Percentiles rank a stretch among this genome's conserved stretches.
Conservation (phyloP, 1,140 invertebrate genomes). For the Polypedilum vanderplanki region DNA sequence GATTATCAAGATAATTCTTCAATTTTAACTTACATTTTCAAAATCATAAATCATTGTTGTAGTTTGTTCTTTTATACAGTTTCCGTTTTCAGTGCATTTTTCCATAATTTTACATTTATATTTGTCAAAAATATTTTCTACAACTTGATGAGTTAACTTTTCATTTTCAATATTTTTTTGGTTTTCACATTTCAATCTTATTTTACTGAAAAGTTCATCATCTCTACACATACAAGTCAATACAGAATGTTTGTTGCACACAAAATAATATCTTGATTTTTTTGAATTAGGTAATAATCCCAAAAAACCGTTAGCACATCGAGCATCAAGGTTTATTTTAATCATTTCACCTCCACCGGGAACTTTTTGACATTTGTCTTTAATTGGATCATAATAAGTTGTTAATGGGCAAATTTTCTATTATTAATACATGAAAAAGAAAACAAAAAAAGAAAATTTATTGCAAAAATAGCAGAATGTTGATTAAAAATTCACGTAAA, state of each 20-base stretch:
- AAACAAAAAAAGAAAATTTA: background rate
- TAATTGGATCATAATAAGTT: constrained; percentile 21
- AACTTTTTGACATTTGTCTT: background rate
- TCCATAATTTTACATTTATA: background rate
- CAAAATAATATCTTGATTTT: background rate
- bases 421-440: constrained; percentile 38
- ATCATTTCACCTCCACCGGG: background rate
- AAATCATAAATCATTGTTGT: background rate
- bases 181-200: background rate
- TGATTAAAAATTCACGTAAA: background rate
- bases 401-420: constrained; percentile 31
- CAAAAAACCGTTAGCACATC: constrained; percentile 2
- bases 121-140: constrained; percentile 14
- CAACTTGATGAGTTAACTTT: background rate
- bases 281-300: background rate
- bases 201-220: background rate
- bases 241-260: background rate
- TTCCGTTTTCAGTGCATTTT: background rate
- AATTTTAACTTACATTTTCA: background rate
- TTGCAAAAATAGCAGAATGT: background rate
- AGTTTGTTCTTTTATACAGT: background rate
- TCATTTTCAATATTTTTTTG: background rate
- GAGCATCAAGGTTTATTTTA: background rate
- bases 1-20: too few species aligned
- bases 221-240: background rate